Evolutionary conservation across 2,797 vertebrate species (phyloP).

Genomic region (Euthynnus affinis): DNA sequence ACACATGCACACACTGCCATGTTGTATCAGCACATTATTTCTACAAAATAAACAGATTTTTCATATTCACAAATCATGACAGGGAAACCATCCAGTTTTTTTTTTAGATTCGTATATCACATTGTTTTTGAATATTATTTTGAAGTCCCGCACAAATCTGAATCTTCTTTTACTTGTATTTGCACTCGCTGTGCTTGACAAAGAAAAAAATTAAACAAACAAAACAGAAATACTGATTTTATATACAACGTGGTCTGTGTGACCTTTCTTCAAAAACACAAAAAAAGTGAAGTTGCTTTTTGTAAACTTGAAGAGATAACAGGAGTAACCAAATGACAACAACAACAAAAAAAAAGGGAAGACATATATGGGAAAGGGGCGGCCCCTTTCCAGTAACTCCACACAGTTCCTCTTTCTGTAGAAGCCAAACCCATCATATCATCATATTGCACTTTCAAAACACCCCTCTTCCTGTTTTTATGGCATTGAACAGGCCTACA

Average conservation of each 20-base stretch:
- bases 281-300: constrained; percentile 46
- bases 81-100: too few relatives aligned
- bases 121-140: background rate
- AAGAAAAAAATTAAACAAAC: background rate
- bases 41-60: background rate
- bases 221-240: background rate
- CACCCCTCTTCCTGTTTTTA: constrained; percentile 78
- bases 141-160: too few relatives aligned
- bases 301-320: constrained; percentile 16
- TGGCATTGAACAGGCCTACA: constrained; percentile 21
- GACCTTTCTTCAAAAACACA: constrained; percentile 3
- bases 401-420: constrained; percentile 80
- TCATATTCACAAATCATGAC: background rate
- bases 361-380: constrained; percentile 37
- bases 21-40: background rate
- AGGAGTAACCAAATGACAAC: constrained; percentile 4
- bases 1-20: background rate
- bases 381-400: constrained; percentile 73
- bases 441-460: constrained; percentile 76
- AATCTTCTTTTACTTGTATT: background rate
- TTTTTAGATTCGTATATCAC: background rate
- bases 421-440: constrained; percentile 54
- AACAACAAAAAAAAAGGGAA: constrained; percentile 47
- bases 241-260: background rate
- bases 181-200: background rate